Evolutionary conservation across 2,113 vertebrate species (phyloP).

Genomic region (Poeciliopsis retropinna): DNA sequence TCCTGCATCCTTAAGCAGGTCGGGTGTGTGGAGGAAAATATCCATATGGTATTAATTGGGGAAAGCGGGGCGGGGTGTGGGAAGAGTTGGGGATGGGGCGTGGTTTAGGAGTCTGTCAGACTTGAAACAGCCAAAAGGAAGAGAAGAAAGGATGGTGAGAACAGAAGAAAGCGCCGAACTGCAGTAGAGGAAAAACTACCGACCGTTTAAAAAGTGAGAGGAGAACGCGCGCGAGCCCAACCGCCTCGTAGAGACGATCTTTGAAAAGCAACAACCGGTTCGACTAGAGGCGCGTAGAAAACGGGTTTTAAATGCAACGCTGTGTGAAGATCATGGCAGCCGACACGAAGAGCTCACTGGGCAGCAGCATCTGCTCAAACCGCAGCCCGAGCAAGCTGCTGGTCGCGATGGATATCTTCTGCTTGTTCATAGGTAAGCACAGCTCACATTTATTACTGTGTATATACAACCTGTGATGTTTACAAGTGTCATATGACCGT

Average conservation of each 20-base stretch:
- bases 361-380: slow-evolving; percentile 83
- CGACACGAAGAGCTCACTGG: slow-evolving; percentile 86
- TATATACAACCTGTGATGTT: neutral
- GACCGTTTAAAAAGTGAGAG: too few species aligned
- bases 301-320: slow-evolving; percentile 87
- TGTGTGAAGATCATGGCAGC: slow-evolving; percentile 90
- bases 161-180: neutral
- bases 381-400: slow-evolving; percentile 88
- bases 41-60: slow-evolving; percentile 50
- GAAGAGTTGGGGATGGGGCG: slow-evolving; percentile 40
- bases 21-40: neutral
- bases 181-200: neutral
- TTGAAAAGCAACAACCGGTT: neutral
- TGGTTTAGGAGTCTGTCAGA: slow-evolving; percentile 7
- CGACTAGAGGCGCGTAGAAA: slow-evolving; percentile 2
- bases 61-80: slow-evolving; percentile 24
- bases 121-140: neutral
- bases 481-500: too few species aligned
- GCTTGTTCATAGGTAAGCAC: slow-evolving; percentile 89
- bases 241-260: neutral
- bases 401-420: slow-evolving; percentile 91
- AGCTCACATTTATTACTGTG: neutral
- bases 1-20: neutral
- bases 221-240: slow-evolving; percentile 4
- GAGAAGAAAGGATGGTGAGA: slow-evolving; percentile 27